Evolutionary conservation across 2,888 invertebrate species (phyloP), one percentile per base, ranked within the genome.

Genomic region (Hofmannophila pseudospretella): DNA sequence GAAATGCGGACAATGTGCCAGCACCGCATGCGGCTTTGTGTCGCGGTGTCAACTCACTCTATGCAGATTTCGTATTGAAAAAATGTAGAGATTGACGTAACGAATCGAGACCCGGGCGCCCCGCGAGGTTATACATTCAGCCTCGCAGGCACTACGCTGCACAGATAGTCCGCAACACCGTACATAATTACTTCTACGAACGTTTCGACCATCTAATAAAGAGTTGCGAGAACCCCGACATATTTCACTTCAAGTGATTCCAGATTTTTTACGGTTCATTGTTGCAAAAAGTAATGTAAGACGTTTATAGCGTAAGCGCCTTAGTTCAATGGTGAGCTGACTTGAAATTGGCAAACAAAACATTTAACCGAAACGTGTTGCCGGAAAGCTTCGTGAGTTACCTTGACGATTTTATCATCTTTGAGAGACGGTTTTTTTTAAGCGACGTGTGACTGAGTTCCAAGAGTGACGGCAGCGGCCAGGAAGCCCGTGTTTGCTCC

Each of bases 111-210:
- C 55, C 62, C 63, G 65, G 81, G 76, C 78, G 74, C 80, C 80
- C 78, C 78, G 79, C 74, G 68, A 71, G 50, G 54, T 52, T 47
- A 58, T 60, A 67, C 64, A 71, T 73, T 73, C 70, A 73, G 56
- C 49, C 56, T 51, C 23, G 23, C 8, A 2, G 8, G 23, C n/a
- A n/a, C n/a, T n/a, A 16, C 23, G n/a, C n/a, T 23, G 4, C n/a
- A 64, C 69, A 66, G 71, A 76, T 68, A 76, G 65, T 61, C 71
- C 60, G 61, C 60, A 75, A 72, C 68, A 82, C 81, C 85, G 82
- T 84, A 68, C 54, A 82, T 80, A 85, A 86, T 86, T 73, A 77
- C 56, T 82, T 84, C 81, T 72, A 70, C 73, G 80, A 81, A 84
- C 55, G 51, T 63, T 64, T 60, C 64, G 58, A 73, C 71, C 70